Evolutionary conservation across 2,797 vertebrate species (phyloP).

Genomic region (Bryconaethiops microstoma): DNA sequence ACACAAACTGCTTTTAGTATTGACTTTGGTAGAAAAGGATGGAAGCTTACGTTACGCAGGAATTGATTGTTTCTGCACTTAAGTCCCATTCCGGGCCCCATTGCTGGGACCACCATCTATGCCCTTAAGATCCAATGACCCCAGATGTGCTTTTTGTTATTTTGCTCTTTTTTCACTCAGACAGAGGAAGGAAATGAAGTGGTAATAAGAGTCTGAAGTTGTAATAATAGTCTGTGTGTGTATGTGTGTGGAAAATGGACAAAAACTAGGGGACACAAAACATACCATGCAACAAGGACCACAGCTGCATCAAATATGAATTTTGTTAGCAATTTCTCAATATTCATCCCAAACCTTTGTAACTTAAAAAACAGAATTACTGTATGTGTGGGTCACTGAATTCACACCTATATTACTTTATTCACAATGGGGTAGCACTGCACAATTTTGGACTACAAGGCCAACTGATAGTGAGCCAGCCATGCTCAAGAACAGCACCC

Average conservation of each 20-base stretch:
- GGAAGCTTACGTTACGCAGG: slow-evolving; percentile 75
- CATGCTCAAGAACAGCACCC: no score
- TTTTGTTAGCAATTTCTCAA: no score
- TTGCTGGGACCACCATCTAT: slow-evolving; percentile 67
- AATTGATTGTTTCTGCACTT: slow-evolving; percentile 78
- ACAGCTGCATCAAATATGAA: no score
- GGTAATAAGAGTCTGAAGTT: slow-evolving; percentile 48
- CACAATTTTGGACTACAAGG: no score
- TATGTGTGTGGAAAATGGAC: not conserved
- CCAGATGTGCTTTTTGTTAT: slow-evolving; percentile 36
- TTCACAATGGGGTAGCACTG: no score
- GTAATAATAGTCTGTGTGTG: not conserved
- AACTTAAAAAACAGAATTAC: no score
- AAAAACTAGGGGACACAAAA: no score
- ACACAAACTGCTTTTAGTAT: slow-evolving; percentile 3
- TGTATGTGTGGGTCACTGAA: no score
- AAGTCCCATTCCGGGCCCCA: slow-evolving; percentile 71
- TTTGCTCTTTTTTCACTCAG: slow-evolving; percentile 43
- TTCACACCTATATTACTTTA: no score
- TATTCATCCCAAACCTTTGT: no score
- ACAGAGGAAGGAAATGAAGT: slow-evolving; percentile 54
- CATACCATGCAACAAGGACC: no score
- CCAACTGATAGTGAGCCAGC: no score
- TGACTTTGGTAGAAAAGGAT: slow-evolving; percentile 29
- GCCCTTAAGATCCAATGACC: slow-evolving; percentile 69